Percentiles rank a stretch among this genome's conserved stretches.
These are phyloP conservation scores for Ptychoptera albimana DNA, from an alignment of 2,888 invertebrate species.

Conservation along the genomic window DNA sequence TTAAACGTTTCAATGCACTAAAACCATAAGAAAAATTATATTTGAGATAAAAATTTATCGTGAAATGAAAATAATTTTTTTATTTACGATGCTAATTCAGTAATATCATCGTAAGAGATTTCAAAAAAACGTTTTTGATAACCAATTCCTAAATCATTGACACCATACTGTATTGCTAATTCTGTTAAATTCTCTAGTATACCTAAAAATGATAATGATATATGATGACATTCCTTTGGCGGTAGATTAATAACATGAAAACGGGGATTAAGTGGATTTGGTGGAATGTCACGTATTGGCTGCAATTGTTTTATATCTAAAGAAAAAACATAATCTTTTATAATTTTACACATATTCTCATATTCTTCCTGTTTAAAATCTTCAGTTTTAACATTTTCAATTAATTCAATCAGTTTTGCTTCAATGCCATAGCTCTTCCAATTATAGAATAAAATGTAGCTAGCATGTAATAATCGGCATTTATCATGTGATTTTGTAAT, in stretches of 20 bases:
- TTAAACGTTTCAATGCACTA: slow-evolving; percentile 5
- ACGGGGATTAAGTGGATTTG: background rate
- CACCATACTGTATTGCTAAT: slow-evolving; percentile 2
- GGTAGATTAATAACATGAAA: slow-evolving; percentile 5
- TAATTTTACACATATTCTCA: background rate
- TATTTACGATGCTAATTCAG: slow-evolving; percentile 4
- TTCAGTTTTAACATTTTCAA: slow-evolving; percentile 2
- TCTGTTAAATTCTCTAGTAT: slow-evolving; percentile 3
- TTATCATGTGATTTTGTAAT: slow-evolving; percentile 2
- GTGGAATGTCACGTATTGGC: slow-evolving; percentile 4
- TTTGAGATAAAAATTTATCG: background rate
- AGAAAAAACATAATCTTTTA: slow-evolving; percentile 1
- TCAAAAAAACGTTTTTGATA: slow-evolving; percentile 5
- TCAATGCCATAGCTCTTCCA: slow-evolving; percentile 6
- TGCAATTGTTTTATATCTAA: slow-evolving; percentile 5
- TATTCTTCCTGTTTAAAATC: slow-evolving; percentile 2
- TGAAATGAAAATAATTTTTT: background rate
- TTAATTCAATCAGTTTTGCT: slow-evolving; percentile 5
- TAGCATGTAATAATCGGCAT: background rate
- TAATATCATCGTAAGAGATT: slow-evolving; percentile 6
- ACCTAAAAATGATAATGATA: slow-evolving; percentile 3
- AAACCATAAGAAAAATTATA: too few species aligned
- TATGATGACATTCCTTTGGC: slow-evolving; percentile 7
- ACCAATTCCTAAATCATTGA: slow-evolving; percentile 1
- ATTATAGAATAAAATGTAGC: background rate